Evolutionary conservation across 2,113 vertebrate species (phyloP), one percentile per base, ranked within the genome.

Genomic region (Tupaia chinensis): DNA sequence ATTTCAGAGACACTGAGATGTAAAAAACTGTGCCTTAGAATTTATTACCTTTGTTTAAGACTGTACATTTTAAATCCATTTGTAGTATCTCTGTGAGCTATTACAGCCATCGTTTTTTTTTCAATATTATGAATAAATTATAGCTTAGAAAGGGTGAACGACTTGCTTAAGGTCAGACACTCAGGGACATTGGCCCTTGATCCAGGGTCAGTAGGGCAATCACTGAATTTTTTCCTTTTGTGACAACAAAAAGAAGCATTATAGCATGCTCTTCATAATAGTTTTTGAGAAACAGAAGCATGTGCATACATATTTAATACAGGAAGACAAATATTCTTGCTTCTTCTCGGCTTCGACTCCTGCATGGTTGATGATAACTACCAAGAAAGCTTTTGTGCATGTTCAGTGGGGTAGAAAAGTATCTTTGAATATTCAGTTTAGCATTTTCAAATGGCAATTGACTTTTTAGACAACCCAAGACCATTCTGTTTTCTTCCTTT

Each of bases 371-470:
- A 16, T 16, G 61, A n/a, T n/a, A 53, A 66, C 15, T 2, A 25
- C 16, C 7, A 15, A 44, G 58, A 66, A 87, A 76, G 61, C 15
- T 0, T 29, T 66, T 12, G 6, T 3, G 16, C 1, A 4, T 3
- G 22, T 54, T 86, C 61, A 6, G 3, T 15, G 89, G 56, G 63
- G 29, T 1, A n/a, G 96, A 54, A 66, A 27, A 12, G 17, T 22
- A n/a, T 3, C 9, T 65, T 58, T 29, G 0, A 2, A 3, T 8
- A 44, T 34, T 56, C 54, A 8, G 27, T 4, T 53, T 61, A 69
- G 53, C 77, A n/a, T 78, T 93, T 95, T 54, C 91, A 66, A 53
- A 92, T 6, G 73, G 63, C 27, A 32, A 23, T 20, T 1, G 91
- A 83, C 69, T 76, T 73, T 91, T 77, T 53, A 69, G 88, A 77